Conservation (phyloP, 2,888 invertebrate genomes). For the Arrhopalites spinosus region DNA sequence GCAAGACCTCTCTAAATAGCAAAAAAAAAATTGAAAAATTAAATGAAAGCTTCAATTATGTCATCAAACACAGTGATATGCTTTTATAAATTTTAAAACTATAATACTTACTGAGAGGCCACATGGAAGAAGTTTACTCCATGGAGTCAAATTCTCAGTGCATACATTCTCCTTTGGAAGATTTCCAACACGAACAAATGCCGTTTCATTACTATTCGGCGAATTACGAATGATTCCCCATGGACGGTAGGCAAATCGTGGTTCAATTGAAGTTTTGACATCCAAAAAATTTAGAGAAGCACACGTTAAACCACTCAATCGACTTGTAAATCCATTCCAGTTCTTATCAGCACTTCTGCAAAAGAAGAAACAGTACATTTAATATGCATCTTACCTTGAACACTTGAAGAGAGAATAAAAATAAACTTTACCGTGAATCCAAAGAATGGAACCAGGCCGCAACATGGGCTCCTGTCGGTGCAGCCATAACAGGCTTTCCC, state of each 20-base stretch:
- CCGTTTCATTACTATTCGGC: constrained; percentile 57
- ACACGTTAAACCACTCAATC: constrained; percentile 92
- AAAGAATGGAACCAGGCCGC: constrained; percentile 86
- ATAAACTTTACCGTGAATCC: constrained; percentile 61
- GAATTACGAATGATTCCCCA: constrained; percentile 68
- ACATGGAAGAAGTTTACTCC: constrained; percentile 96
- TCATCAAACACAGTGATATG: too few species aligned
- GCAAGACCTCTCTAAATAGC: constrained; percentile 74
- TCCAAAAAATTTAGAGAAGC: constrained; percentile 95
- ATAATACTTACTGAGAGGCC: constrained; percentile 74
- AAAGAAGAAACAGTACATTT: background rate
- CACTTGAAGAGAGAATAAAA: background rate
- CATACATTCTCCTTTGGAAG: constrained; percentile 95
- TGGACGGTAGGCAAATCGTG: constrained; percentile 81
- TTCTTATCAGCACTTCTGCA: constrained; percentile 72
- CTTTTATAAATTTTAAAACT: too few species aligned
- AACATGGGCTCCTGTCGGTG: constrained; percentile 91
- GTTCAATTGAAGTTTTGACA: constrained; percentile 79
- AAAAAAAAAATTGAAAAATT: too few species aligned
- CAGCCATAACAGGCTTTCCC: constrained; percentile 90
- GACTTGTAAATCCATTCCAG: constrained; percentile 87
- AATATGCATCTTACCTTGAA: background rate
- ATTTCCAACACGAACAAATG: constrained; percentile 77
- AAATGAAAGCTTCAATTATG: too few species aligned
- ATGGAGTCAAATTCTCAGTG: constrained; percentile 98